These are phyloP conservation scores for Ophion ventricosus DNA, from an alignment of 2,888 invertebrate species.

Conservation along the genomic window DNA sequence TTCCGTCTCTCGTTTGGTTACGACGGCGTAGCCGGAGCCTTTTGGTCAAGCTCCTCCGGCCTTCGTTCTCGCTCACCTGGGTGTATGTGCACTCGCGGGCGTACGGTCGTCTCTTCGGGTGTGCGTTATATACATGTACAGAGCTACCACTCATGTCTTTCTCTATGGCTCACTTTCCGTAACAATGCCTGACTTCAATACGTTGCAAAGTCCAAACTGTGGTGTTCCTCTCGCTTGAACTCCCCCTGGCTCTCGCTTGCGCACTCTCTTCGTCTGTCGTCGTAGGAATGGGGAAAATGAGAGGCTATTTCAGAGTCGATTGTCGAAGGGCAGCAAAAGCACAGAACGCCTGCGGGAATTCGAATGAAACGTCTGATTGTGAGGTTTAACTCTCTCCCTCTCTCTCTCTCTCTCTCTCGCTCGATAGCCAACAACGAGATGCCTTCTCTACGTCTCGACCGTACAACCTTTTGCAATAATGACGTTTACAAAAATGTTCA, in stretches of 20 bases:
- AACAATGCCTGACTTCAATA: conserved; percentile 64
- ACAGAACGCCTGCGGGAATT: conserved; percentile 50
- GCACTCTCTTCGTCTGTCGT: background rate
- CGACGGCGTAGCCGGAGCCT: conserved; percentile 42
- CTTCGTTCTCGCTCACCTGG: conserved; percentile 55
- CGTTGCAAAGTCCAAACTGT: conserved; percentile 47
- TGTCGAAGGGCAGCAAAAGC: conserved; percentile 60
- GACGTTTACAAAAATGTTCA: no score
- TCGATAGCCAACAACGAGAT: conserved; percentile 24
- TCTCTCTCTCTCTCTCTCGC: background rate
- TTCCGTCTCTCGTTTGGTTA: conserved; percentile 12
- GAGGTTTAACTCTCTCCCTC: conserved; percentile 13
- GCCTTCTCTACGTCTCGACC: background rate
- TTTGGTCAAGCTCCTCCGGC: conserved; percentile 57
- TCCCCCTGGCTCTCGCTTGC: background rate
- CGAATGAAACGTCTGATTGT: conserved; percentile 43
- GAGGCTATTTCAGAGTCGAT: conserved; percentile 43
- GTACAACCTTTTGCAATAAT: background rate
- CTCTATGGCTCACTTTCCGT: conserved; percentile 33
- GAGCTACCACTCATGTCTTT: conserved; percentile 37
- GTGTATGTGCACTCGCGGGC: conserved; percentile 24
- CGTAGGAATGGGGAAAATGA: conserved; percentile 19
- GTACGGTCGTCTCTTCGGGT: background rate
- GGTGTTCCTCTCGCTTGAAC: conserved; percentile 19
- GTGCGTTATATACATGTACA: background rate